These are phyloP conservation scores for Urocynchramus pylzowi DNA, from an alignment of 2,113 vertebrate species.

Conservation along the genomic window DNA sequence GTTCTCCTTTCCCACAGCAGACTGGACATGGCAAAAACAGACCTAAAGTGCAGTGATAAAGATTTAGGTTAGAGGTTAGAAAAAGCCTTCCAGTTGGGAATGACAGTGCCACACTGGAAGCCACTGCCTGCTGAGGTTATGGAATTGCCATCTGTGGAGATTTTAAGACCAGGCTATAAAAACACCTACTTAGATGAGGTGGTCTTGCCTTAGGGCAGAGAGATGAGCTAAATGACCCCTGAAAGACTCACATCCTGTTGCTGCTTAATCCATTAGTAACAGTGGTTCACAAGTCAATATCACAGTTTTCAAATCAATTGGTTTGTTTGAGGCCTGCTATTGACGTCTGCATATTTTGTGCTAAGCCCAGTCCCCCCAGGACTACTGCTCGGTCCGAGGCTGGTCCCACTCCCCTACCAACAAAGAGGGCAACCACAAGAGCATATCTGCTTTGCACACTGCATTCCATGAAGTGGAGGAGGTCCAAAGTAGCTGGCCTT, in stretches of 20 bases:
- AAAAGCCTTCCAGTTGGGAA: background rate
- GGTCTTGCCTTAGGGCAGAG: background rate
- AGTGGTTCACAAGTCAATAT: background rate
- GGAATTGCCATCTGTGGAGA: background rate
- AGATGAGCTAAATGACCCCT: background rate
- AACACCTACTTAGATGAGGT: background rate
- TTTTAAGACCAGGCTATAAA: background rate
- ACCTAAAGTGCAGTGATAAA: background rate
- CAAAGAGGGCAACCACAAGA: background rate
- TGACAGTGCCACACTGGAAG: background rate
- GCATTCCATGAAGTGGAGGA: background rate
- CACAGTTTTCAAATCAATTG: background rate
- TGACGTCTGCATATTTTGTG: rapidly evolving
- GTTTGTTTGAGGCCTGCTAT: background rate
- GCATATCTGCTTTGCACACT: background rate
- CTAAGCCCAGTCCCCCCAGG: background rate
- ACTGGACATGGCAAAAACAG: background rate
- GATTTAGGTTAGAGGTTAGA: background rate
- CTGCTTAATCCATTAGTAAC: background rate
- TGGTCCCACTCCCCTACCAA: background rate
- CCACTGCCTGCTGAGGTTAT: background rate
- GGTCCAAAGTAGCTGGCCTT: background rate
- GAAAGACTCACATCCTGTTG: background rate
- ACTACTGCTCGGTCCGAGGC: background rate
- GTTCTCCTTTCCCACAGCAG: background rate